Base-by-base conservation (phyloP, 2,888 invertebrate species). In the Drosophila suboccidentalis region DNA sequence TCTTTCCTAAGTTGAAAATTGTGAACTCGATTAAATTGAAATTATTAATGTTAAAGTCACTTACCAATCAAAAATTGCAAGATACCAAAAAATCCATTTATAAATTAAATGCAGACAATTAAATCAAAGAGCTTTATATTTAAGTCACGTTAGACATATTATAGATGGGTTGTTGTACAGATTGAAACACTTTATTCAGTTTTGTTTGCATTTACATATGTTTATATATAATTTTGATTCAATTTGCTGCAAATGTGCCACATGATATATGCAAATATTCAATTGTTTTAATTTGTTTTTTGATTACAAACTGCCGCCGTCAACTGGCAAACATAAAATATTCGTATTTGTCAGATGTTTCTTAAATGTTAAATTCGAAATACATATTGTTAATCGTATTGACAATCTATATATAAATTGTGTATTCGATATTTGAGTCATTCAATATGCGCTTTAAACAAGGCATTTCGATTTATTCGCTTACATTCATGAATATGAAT, bases 161-260 rank as follows among this genome's bases (percentile, higher is more conserved):
- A 19, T 34, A 51, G 9, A 36, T 19, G 34, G 8, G 11, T 34
- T 46, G 36, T 46, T 49, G 26, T 69, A 65, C 59, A 65, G 41
- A 53, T 65, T 34, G 29, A 73, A 73, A 76, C 59, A 39, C 51
- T 77, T 73, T 76, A 77, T 76, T 76, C 34, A 73, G 44, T 69
- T 65, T 39, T 32, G 72, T 46, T 58, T 43, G 51, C 54, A 64
- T 75, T 71, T 74, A 75, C 61, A 29, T 29, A 29, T 29, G 8
- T 29, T 8, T 29, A 29, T 29, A 69, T 73, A 80, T 68, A 75
- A 75, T 84, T 80, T 88, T 71, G 74, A 75, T 83, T 85, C 66
- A 70, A 84, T 80, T 84, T 75, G 74, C 77, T 65, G 78, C 78
- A 78, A 71, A 75, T 60, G 57, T 64, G 54, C 41, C 69, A 41